Conservation (phyloP, 1,140 invertebrate species). For the Dysdera silvatica region DNA sequence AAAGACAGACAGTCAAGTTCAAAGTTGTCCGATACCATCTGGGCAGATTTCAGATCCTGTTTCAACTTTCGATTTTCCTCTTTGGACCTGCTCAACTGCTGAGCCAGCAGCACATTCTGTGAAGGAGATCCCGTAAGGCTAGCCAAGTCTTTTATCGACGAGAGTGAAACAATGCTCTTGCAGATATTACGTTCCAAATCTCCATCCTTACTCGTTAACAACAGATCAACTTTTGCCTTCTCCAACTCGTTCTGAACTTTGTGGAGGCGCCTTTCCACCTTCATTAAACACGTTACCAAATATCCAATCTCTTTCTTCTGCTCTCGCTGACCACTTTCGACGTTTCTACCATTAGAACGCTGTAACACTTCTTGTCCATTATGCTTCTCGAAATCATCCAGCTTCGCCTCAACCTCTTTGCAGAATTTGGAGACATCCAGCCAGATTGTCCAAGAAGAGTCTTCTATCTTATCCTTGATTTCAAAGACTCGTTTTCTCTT, state of each 20-base stretch:
- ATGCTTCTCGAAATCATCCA: background rate
- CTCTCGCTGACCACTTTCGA: conserved; percentile 12
- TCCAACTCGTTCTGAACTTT: conserved; percentile 21
- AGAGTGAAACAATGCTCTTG: conserved; percentile 11
- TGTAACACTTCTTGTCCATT: too few species aligned
- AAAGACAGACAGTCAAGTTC: conserved; percentile 65
- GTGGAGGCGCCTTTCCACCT: conserved; percentile 16
- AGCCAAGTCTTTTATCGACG: conserved; percentile 14
- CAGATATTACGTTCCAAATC: background rate
- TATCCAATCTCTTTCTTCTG: conserved; percentile 16
- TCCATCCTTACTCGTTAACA: conserved; percentile 6
- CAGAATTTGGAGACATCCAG: conserved; percentile 25
- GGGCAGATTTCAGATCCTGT: conserved; percentile 66
- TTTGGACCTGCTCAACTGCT: conserved; percentile 70
- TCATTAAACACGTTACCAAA: conserved; percentile 3
- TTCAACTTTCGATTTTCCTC: conserved; percentile 73
- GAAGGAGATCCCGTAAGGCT: conserved; percentile 10
- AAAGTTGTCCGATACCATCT: conserved; percentile 66
- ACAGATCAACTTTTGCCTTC: conserved; percentile 11
- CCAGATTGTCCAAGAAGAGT: conserved; percentile 25
- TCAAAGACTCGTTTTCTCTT: conserved; percentile 14
- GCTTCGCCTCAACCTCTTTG: background rate
- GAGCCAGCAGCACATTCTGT: conserved; percentile 16
- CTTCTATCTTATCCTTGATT: conserved; percentile 18
- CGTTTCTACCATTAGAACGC: too few species aligned